Base-by-base conservation (phyloP, 2,113 vertebrate genomes). In the Nycticryphes semicollaris region DNA sequence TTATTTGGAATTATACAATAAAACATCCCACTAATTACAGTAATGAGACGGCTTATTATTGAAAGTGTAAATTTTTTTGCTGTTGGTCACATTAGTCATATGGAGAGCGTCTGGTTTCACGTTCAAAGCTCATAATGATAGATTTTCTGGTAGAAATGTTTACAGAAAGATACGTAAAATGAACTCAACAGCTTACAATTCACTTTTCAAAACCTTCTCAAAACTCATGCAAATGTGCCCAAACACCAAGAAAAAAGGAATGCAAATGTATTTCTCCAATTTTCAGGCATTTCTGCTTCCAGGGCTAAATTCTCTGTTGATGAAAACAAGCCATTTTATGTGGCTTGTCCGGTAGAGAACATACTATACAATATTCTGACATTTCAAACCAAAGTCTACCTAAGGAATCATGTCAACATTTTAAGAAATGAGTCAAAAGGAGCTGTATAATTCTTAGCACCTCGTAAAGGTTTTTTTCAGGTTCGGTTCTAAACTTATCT, bases 221-320 rank as follows among this genome's bases (percentile, higher is more conserved):
- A 89, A 90, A 83, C 13, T 66, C 28, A 78, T 4, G 2, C 35
- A 92, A 89, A 95, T 89, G 24, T 85, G 11, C 10, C 21, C n/a
- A 83, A 84, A 87, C 28, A 57, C 4, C 25, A 64, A 79, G 75
- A 93, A 81, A 81, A 97, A 96, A 89, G 7, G 31, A 83, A 94
- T 74, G 78, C 5, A 93, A 94, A 91, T 75, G 3, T n/a, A 57
- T 73, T 14, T 91, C 83, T 89, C 37, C 20, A 6, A n/a, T 80
- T 80, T 93, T 91, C 43, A 89, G 69, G 69, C 73, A 89, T 79
- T 79, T 82, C 69, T 95, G 20, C 35, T 93, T 85, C 64, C 37
- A 74, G 35, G 66, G 57, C 35, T 76, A 94, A 84, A 89, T 77
- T 77, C n/a, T 75, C 31, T 41, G 12, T 23, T 47, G 59, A 69